Evolutionary conservation across 2,888 invertebrate genomes (phyloP), one percentile per base, ranked within the genome.

Genomic region (Hyalella azteca): DNA sequence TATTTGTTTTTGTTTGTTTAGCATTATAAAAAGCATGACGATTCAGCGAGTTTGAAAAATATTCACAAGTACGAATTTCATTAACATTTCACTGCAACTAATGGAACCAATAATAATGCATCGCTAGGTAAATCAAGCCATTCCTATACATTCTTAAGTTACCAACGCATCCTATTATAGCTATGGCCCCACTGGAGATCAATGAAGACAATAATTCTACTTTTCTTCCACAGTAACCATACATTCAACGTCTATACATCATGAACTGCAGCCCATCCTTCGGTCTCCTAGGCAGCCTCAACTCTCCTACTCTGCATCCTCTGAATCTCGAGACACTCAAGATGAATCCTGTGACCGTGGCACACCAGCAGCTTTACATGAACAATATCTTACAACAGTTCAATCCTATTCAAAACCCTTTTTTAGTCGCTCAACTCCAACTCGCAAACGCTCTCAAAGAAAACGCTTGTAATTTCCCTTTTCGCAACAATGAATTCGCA

Each of bases 211-310:
- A n/a, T n/a, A n/a, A n/a, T n/a, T n/a, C n/a, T n/a, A n/a, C n/a
- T n/a, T n/a, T n/a, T n/a, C n/a, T n/a, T n/a, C n/a, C n/a, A n/a
- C n/a, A n/a, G n/a, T n/a, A n/a, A n/a, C n/a, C n/a, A n/a, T n/a
- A n/a, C n/a, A n/a, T n/a, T n/a, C n/a, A n/a, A n/a, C n/a, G 45
- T 15, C 9, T 45, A 9, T 45, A 11, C 45, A 45, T 15, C 2
- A 66, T 66, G 66, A 66, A 66, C 66, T 36, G 66, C 66, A 66
- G 36, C 66, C n/a, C 66, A n/a, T 66, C 66, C 2, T 66, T 3
- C 19, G 39, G 36, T 15, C 29, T n/a, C 2, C 66, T 36, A 5
- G 7, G 19, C n/a, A 32, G 36, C 2, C 19, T 7, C 2, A 22
- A 2, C 19, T 36, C 36, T 11, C 66, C 29, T 3, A 32, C 29